Conservation (phyloP, 2,888 invertebrate species). For the Pyralis farinalis region DNA sequence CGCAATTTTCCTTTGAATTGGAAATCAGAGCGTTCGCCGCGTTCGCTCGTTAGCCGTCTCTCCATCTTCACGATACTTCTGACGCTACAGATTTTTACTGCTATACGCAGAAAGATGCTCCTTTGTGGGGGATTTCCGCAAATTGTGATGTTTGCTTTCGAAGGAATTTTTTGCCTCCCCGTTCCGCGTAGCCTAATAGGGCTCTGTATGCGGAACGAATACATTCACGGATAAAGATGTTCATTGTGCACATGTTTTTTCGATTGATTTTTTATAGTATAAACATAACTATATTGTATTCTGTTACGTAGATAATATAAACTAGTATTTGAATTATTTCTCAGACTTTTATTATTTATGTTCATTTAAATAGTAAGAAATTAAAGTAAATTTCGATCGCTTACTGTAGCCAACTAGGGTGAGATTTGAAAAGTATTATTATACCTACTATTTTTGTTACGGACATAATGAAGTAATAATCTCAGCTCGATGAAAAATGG, state of each 20-base stretch:
- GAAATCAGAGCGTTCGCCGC: conserved; percentile 78
- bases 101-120: conserved; percentile 59
- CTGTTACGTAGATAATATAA: too few relatives aligned
- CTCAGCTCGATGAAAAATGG: too few relatives aligned
- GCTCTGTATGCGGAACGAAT: conserved; percentile 12
- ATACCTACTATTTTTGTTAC: too few relatives aligned
- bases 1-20: conserved; percentile 82
- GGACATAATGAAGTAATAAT: too few relatives aligned
- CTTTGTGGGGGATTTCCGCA: conserved; percentile 38
- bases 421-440: too few relatives aligned
- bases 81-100: conserved; percentile 71
- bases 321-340: too few relatives aligned
- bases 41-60: conserved; percentile 68
- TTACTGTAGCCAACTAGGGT: too few relatives aligned
- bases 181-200: conserved; percentile 2
- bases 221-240: conserved; percentile 7
- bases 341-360: too few relatives aligned
- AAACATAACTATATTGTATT: too few relatives aligned
- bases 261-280: too few relatives aligned
- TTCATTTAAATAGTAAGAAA: too few relatives aligned
- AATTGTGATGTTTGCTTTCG: conserved; percentile 54
- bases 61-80: conserved; percentile 70
- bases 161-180: conserved; percentile 28
- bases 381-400: too few relatives aligned
- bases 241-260: background rate